A percentile compares a stretch with the other conserved stretches of the same genome.
Evolutionary conservation across 2,888 invertebrate genomes (phyloP).

Genomic region (Schizaphis graminum): DNA sequence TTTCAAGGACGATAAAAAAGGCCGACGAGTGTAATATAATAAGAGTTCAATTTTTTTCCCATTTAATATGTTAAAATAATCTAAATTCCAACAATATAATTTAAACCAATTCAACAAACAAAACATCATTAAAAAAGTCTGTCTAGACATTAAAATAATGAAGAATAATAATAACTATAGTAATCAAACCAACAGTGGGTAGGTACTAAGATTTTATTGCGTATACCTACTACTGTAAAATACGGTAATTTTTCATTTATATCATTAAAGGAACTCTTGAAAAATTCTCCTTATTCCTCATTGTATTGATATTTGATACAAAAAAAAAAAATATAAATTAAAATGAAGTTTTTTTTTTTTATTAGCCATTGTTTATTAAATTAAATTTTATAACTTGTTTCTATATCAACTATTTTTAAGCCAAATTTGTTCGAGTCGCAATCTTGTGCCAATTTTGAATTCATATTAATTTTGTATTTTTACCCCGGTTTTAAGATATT

Average conservation of each 20-base stretch:
- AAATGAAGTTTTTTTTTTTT: not conserved
- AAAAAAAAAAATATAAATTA: not conserved
- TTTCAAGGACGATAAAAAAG: slow-evolving; percentile 4
- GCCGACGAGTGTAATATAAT: not conserved
- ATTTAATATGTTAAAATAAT: slow-evolving; percentile 2
- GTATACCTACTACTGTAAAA: not conserved
- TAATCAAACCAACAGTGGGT: not conserved
- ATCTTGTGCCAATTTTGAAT: not conserved
- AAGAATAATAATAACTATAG: not conserved
- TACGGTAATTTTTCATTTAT: not conserved
- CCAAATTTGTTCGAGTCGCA: not conserved
- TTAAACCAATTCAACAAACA: not conserved
- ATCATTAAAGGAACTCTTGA: not conserved
- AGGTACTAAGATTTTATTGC: not conserved
- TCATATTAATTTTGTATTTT: not conserved
- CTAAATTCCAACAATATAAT: not conserved
- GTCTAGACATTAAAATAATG: not conserved
- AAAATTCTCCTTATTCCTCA: not conserved
- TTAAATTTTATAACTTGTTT: not conserved
- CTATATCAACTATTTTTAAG: not conserved
- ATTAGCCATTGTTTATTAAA: not conserved
- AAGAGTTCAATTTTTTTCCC: not conserved
- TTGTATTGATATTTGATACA: not conserved
- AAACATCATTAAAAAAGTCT: not conserved
- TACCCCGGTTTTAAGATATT: not conserved